Evolutionary conservation across 1,140 invertebrate species (phyloP).

Genomic region (Ceratosolen solmsi): DNA sequence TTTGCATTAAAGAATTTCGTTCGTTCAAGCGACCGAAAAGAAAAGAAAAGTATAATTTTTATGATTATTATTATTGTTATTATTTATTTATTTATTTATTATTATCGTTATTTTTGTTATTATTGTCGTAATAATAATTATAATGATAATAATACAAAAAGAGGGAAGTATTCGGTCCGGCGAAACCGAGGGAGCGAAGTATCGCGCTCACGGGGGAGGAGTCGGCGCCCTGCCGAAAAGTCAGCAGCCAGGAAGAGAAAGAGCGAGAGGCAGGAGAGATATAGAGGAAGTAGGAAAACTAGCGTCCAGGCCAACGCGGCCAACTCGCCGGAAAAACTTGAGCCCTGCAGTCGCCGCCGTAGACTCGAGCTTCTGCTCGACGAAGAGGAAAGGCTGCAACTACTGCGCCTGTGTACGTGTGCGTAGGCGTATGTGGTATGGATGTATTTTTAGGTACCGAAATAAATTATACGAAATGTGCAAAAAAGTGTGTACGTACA

Average conservation of each 20-base stretch:
- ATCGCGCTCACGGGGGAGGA: background rate
- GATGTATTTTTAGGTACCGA: conserved; percentile 39
- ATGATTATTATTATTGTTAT: too few relatives aligned
- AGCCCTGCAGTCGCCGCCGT: background rate
- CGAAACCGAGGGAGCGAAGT: background rate
- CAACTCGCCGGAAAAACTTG: conserved; percentile 49
- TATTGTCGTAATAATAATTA: background rate
- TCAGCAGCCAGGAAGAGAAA: background rate
- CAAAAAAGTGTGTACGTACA: background rate
- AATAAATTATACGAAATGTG: conserved; percentile 44
- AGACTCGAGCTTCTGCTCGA: conserved; percentile 13
- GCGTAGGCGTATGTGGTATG: background rate
- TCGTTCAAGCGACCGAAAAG: background rate
- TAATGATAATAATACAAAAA: conserved; percentile 10
- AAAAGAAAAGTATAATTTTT: too few relatives aligned
- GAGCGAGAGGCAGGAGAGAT: background rate
- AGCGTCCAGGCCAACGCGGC: conserved; percentile 20
- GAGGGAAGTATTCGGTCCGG: background rate
- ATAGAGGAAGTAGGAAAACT: conserved; percentile 20
- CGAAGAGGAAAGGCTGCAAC: conserved; percentile 20
- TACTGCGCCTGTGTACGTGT: background rate
- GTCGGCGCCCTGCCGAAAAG: background rate
- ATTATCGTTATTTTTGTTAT: too few relatives aligned
- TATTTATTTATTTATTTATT: too few relatives aligned
- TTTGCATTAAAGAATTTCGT: conserved; percentile 48